Conservation (phyloP, 1,140 invertebrate species). For the Aricia agestis region DNA sequence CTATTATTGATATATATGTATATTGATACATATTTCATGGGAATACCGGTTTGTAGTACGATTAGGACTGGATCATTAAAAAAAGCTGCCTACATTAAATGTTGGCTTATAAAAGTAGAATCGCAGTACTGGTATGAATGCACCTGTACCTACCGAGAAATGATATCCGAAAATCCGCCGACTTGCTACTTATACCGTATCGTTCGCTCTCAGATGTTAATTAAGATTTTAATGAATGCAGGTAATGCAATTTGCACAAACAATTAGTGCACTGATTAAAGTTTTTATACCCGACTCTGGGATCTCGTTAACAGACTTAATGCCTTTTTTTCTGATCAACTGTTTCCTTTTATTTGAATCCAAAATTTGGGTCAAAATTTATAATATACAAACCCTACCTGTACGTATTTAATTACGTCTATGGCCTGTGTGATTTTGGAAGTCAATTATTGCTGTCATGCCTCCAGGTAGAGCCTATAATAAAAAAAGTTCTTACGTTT, state of each 20-base stretch:
- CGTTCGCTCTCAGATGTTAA: neutral
- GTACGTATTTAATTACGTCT: too few relatives aligned
- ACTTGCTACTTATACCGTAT: neutral
- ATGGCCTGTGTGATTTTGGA: too few relatives aligned
- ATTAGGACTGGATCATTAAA: too few relatives aligned
- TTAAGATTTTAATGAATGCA: conserved; percentile 3
- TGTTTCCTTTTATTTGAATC: neutral
- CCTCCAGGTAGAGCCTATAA: too few relatives aligned
- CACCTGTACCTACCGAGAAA: neutral
- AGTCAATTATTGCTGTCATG: too few relatives aligned
- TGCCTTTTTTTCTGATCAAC: neutral
- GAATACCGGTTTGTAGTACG: too few relatives aligned
- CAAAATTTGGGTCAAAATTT: neutral
- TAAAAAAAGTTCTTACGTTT: too few relatives aligned
- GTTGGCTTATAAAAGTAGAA: too few relatives aligned
- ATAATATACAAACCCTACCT: neutral
- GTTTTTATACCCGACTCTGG: neutral
- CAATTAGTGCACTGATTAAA: conserved; percentile 1
- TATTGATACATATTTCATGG: too few relatives aligned
- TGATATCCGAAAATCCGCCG: neutral
- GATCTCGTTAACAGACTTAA: neutral
- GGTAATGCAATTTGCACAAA: conserved; percentile 3
- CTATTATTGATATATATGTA: too few relatives aligned
- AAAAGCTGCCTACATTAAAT: too few relatives aligned
- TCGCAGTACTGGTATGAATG: too few relatives aligned